Base-by-base conservation (phyloP, 2,888 invertebrate genomes). In the Gymnosoma rotundatum region DNA sequence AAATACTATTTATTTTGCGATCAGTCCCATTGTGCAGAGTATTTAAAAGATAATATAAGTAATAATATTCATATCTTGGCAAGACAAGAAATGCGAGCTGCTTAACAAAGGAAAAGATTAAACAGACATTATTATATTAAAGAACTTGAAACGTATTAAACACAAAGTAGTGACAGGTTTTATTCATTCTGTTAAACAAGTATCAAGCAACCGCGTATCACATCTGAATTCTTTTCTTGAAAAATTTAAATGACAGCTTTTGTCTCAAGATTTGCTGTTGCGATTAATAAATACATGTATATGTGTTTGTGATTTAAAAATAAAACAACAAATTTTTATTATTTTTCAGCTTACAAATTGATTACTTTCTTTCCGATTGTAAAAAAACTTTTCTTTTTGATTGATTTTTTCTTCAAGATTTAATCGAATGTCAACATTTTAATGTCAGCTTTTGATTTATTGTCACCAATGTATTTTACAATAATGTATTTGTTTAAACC, bases 391-490 rank as follows among this genome's bases (percentile, higher is more conserved):
- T 42, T 42, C 42, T 4, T 42, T 61, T 61, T 78, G 78, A 78
- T 70, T 78, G 78, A 78, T 70, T 56, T 78, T 78, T 54, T 45
- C 21, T 52, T 69, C 42, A 56, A 54, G 63, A 70, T 54, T 56
- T 56, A 56, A 72, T 72, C 64, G 54, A 38, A 63, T 64, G 70
- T 72, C 70, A 72, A 78, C 70, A 78, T 56, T 78, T 78, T 63
- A 18, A 54, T 78, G 78, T 56, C 76, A 60, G 16, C 56, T 48
- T 64, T 56, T 63, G 70, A 78, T 72, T 72, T 78, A 78, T 72
- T 72, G 64, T 18, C 25, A 42, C 8, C 48, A 66, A 66, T 66
- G 38, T 58, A 50, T 66, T 67, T 48, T 18, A 56, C 14, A 63
- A 63, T 8, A 70, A 64, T 56, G 54, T 56, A 63, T 78, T 54